Conservation (phyloP, 2,888 invertebrate species). For the Ctena decussata region DNA sequence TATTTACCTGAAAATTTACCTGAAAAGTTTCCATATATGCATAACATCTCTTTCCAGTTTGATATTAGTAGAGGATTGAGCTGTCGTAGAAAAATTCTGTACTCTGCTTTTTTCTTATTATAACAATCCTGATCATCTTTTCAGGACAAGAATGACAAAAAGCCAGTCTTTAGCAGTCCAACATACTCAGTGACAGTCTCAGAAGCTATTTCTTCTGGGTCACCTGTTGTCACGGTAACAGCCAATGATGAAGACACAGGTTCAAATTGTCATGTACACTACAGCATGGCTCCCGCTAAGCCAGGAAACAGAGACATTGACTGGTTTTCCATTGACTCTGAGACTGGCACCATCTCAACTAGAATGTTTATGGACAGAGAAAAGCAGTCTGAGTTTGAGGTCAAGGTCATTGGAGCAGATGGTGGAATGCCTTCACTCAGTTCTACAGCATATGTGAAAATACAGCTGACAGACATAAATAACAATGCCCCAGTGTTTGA, state of each 20-base stretch:
- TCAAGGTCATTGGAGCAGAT: slow-evolving; percentile 94
- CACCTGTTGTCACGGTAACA: slow-evolving; percentile 82
- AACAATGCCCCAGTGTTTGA: slow-evolving; percentile 92
- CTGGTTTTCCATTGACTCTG: slow-evolving; percentile 93
- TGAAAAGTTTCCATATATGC: no score
- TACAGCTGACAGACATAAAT: slow-evolving; percentile 95
- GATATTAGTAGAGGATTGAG: no score
- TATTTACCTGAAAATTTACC: no score
- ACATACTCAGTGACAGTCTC: slow-evolving; percentile 82
- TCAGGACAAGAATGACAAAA: slow-evolving; percentile 88
- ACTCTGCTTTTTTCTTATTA: no score
- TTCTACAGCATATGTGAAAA: slow-evolving; percentile 92
- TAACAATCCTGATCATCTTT: no score
- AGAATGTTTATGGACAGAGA: slow-evolving; percentile 86
- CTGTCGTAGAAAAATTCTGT: no score
- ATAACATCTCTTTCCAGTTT: no score
- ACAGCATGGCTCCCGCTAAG: slow-evolving; percentile 89
- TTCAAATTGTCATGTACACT: slow-evolving; percentile 89
- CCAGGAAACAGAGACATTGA: slow-evolving; percentile 88
- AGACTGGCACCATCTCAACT: slow-evolving; percentile 92
- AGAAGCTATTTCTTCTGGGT: slow-evolving; percentile 85
- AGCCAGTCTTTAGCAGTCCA: slow-evolving; percentile 81
- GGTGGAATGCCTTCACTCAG: slow-evolving; percentile 94
- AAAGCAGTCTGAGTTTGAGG: slow-evolving; percentile 90
- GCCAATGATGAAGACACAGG: slow-evolving; percentile 85